Evolutionary conservation across 2,797 vertebrate species (phyloP).

Genomic region (Cheirogaleus major): DNA sequence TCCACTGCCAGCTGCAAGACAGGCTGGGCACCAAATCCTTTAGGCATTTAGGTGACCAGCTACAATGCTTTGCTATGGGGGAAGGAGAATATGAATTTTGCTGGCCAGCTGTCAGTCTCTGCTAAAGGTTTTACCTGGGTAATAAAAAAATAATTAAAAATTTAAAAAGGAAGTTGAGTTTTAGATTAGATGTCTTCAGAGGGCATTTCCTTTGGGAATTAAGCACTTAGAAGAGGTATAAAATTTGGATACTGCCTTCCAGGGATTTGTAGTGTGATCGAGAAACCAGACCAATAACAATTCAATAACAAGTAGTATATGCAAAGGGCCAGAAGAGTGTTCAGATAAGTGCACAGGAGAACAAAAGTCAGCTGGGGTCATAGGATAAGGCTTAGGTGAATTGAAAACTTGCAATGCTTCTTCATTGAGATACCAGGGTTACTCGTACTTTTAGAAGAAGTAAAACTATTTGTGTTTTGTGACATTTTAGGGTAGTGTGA

Average conservation of each 20-base stretch:
- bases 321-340: background rate
- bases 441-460: slow-evolving; percentile 17
- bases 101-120: background rate
- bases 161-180: background rate
- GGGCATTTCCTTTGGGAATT: background rate
- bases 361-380: background rate
- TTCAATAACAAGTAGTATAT: background rate
- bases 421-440: background rate
- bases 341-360: background rate
- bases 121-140: background rate
- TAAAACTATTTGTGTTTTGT: slow-evolving; percentile 37
- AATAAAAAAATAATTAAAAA: background rate
- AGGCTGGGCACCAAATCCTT: background rate
- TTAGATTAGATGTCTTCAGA: background rate
- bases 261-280: background rate
- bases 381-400: background rate
- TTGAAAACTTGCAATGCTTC: background rate
- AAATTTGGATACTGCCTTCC: background rate
- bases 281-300: background rate
- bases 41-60: background rate
- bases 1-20: background rate
- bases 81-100: slow-evolving; percentile 40
- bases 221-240: background rate
- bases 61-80: background rate
- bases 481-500: slow-evolving; percentile 32